Conservation (phyloP, 2,888 invertebrate genomes). For the Cancer borealis region DNA sequence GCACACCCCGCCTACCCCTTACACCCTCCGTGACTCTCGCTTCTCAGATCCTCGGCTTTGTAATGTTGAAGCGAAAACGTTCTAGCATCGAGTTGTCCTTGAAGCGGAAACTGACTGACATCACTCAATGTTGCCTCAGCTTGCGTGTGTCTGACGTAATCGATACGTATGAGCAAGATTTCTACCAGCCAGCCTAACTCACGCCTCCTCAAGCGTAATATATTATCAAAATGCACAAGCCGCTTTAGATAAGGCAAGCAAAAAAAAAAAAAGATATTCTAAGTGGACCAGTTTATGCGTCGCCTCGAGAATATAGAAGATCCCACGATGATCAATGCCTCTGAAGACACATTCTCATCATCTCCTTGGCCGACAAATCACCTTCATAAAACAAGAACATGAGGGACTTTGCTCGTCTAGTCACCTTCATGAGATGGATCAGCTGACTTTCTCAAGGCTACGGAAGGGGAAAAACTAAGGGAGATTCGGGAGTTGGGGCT, state of each 20-base stretch:
- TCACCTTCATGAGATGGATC: not conserved
- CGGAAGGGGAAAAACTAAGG: not conserved
- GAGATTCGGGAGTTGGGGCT: not conserved
- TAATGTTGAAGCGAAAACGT: not conserved
- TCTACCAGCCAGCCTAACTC: conserved; percentile 18
- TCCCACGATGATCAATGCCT: not conserved
- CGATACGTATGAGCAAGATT: not conserved
- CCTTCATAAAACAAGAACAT: conserved; percentile 15
- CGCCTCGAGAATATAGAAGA: not conserved
- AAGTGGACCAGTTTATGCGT: not conserved
- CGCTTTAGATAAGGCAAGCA: not conserved
- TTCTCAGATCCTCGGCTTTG: not conserved
- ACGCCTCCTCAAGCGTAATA: conserved; percentile 1
- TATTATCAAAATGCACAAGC: not conserved
- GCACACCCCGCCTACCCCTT: not conserved
- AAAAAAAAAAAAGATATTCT: not conserved
- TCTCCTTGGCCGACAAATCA: not conserved
- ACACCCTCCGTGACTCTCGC: not conserved
- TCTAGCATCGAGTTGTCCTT: not conserved
- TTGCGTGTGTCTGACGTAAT: conserved; percentile 15
- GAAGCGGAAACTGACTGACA: not conserved
- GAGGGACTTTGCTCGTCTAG: not conserved
- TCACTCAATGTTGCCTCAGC: not conserved
- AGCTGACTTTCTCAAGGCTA: not conserved
- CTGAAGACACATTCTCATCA: not conserved